Conservation (phyloP, 1,140 invertebrate genomes). For the Propsilocerus akamusi region DNA sequence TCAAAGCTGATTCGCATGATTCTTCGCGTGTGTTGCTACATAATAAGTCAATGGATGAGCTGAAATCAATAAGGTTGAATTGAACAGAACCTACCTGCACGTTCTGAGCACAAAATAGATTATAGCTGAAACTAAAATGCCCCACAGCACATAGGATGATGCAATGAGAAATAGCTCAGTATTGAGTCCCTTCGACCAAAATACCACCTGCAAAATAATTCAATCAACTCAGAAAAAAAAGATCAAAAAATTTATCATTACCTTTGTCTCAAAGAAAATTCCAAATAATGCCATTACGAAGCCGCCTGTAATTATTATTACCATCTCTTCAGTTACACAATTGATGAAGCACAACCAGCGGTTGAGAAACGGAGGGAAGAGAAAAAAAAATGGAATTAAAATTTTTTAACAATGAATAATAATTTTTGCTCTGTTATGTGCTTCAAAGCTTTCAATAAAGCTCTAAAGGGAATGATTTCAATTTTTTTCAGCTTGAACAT, state of each 20-base stretch:
- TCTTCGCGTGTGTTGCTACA: slow-evolving; percentile 20
- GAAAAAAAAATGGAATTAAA: not conserved
- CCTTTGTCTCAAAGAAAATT: slow-evolving; percentile 22
- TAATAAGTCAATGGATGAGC: slow-evolving; percentile 6
- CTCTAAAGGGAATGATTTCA: not conserved
- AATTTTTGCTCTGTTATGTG: not conserved
- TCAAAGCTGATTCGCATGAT: slow-evolving; percentile 22
- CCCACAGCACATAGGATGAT: slow-evolving; percentile 2
- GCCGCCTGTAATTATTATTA: slow-evolving; percentile 21
- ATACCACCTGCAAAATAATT: slow-evolving; percentile 17
- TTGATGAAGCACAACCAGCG: too few relatives aligned
- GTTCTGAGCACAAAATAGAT: slow-evolving; percentile 18
- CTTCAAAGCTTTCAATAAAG: not conserved
- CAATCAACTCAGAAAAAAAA: slow-evolving; percentile 16
- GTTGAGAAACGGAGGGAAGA: too few relatives aligned
- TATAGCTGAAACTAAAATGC: slow-evolving; percentile 7
- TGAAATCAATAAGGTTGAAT: not conserved
- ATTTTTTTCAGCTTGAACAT: too few relatives aligned
- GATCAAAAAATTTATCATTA: slow-evolving; percentile 9
- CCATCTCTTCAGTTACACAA: slow-evolving; percentile 11
- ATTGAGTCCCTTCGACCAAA: slow-evolving; percentile 15
- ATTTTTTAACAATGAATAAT: not conserved
- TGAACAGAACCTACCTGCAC: not conserved
- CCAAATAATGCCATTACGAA: slow-evolving; percentile 22
- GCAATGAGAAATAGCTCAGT: not conserved